phyloP scores from a whole-genome alignment of 1,140 invertebrate species.

The Oreohelix idahoensis region DNA sequence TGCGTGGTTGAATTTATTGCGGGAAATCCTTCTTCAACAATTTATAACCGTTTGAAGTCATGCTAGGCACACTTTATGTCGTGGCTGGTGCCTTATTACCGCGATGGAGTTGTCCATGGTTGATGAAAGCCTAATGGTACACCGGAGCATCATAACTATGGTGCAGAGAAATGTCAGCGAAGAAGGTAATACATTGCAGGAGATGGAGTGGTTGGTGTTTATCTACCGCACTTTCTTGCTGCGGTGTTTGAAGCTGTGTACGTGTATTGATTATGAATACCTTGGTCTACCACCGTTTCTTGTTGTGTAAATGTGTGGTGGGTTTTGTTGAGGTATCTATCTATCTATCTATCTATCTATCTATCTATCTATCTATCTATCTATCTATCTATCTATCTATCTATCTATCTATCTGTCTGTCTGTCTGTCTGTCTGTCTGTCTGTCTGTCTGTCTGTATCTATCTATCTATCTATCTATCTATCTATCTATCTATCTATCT shows the following conservation, averaged over 20 bases:
- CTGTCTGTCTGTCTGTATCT: slow-evolving; percentile 15
- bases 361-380: slow-evolving; percentile 5
- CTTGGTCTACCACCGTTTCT: too few relatives aligned
- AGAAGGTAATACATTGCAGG: too few relatives aligned
- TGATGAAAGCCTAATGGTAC: not conserved
- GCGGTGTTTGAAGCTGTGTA: too few relatives aligned
- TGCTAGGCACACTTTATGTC: not conserved
- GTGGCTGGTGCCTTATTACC: not conserved
- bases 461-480: too few relatives aligned
- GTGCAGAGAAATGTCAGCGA: too few relatives aligned
- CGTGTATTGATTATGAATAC: too few relatives aligned
- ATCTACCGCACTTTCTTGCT: too few relatives aligned
- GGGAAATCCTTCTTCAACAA: not conserved
- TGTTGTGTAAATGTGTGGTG: too few relatives aligned
- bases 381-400: slow-evolving; percentile 1
- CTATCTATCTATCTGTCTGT: slow-evolving; percentile 28
- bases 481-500: slow-evolving; percentile 10
- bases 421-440: slow-evolving; percentile 29
- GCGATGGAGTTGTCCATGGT: not conserved
- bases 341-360: slow-evolving; percentile 6
- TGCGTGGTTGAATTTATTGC: not conserved
- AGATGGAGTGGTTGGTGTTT: too few relatives aligned
- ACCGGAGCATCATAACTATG: not conserved
- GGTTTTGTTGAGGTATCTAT: slow-evolving; percentile 25
- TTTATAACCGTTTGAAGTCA: not conserved